phyloP scores from a whole-genome alignment of 2,888 invertebrate species.

The Campopleginae sp. region DNA sequence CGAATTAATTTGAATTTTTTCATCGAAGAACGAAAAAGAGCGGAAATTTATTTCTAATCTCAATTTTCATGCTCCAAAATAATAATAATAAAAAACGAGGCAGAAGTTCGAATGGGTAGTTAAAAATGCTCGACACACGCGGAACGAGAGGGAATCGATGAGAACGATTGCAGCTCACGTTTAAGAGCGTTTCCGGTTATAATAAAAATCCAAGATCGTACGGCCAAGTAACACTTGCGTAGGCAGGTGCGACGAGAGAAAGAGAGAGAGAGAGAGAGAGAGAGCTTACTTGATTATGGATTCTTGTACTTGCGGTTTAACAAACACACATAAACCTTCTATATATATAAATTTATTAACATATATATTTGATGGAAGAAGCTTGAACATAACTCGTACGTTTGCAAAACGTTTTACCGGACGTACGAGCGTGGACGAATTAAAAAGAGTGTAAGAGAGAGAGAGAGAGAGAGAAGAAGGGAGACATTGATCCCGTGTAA shows the following conservation, averaged over 20 bases:
- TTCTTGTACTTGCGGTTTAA: constrained; percentile 23
- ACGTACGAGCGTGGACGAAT: constrained; percentile 48
- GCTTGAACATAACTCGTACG: constrained; percentile 44
- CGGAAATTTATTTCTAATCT: background rate
- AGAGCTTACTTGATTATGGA: constrained; percentile 25
- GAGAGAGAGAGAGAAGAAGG: background rate
- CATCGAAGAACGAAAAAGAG: background rate
- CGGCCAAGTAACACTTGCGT: constrained; percentile 31
- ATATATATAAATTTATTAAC: background rate
- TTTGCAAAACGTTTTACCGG: constrained; percentile 57
- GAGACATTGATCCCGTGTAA: constrained; percentile 39
- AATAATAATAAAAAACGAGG: background rate
- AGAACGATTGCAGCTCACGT: constrained; percentile 73
- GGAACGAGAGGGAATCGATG: constrained; percentile 45
- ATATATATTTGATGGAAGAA: constrained; percentile 34
- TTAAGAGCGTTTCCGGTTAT: constrained; percentile 77
- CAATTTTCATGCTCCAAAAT: background rate
- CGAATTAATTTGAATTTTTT: background rate
- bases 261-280: constrained; percentile 3
- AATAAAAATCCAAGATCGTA: constrained; percentile 66
- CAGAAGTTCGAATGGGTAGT: constrained; percentile 15
- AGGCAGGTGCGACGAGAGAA: constrained; percentile 36
- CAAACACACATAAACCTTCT: background rate
- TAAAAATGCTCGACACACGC: constrained; percentile 48
- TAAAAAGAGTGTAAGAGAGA: background rate